A percentile compares a stretch with the other conserved stretches of the same genome.
Conservation (phyloP, 2,113 vertebrate genomes). For the Myodes glareolus region DNA sequence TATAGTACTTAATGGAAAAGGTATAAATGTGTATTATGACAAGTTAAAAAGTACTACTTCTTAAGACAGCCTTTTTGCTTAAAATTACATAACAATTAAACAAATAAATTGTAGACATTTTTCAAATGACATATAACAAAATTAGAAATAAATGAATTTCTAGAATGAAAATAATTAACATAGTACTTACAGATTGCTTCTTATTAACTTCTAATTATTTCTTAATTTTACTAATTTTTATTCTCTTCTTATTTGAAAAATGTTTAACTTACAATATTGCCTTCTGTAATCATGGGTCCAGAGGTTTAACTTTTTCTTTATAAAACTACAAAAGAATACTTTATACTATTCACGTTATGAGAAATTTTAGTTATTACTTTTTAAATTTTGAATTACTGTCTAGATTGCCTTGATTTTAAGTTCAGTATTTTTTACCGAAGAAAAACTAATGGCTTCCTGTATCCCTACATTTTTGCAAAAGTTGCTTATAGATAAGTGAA, state of each 20-base stretch:
- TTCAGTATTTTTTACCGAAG: neutral
- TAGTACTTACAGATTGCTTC: neutral
- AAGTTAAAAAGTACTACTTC: neutral
- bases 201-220: neutral
- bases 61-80: neutral
- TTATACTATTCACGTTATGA: neutral
- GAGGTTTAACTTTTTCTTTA: neutral
- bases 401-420: neutral
- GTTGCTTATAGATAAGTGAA: neutral
- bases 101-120: neutral
- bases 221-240: constrained; percentile 1
- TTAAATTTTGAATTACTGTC: neutral
- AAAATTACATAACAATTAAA: neutral
- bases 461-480: neutral
- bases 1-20: neutral
- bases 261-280: neutral
- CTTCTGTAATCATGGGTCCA: neutral
- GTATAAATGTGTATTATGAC: neutral
- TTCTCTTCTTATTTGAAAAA: neutral
- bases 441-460: neutral
- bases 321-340: neutral
- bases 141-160: neutral
- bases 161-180: constrained; percentile 12
- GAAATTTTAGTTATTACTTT: neutral
- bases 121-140: neutral